These are phyloP conservation scores for Propithecus coquereli DNA, from an alignment of 2,113 vertebrate species.

Conservation along the genomic window DNA sequence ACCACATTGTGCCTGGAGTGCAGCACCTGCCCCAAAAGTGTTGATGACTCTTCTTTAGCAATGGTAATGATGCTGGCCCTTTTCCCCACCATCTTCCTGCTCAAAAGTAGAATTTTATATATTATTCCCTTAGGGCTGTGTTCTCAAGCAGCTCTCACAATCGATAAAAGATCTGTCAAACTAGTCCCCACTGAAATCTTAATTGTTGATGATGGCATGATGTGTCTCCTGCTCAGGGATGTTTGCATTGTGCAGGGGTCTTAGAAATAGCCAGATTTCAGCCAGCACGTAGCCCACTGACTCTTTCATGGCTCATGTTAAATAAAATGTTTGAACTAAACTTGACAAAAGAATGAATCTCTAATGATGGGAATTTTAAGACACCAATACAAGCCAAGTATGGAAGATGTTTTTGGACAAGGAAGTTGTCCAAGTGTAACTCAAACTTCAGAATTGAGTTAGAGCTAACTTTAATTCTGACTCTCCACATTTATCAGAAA, in stretches of 20 bases:
- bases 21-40: neutral
- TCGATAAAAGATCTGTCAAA: neutral
- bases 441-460: neutral
- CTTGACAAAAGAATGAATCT: neutral
- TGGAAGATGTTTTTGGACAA: neutral
- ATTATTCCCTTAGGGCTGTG: neutral
- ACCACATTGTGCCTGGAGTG: neutral
- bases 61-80: neutral
- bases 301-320: neutral
- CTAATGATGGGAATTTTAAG: neutral
- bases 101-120: neutral
- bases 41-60: neutral
- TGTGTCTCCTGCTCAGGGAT: neutral
- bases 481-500: neutral
- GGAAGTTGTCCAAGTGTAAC: neutral
- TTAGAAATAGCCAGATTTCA: conserved; percentile 13
- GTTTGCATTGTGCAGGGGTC: neutral
- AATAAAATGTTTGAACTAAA: neutral
- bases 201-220: neutral
- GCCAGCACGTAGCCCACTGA: neutral
- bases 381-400: neutral
- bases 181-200: neutral
- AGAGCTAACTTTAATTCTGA: neutral
- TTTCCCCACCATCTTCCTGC: neutral
- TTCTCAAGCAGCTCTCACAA: neutral